phyloP scores from a whole-genome alignment of 2,797 vertebrate genomes.

The Bucorvus abyssinicus region DNA sequence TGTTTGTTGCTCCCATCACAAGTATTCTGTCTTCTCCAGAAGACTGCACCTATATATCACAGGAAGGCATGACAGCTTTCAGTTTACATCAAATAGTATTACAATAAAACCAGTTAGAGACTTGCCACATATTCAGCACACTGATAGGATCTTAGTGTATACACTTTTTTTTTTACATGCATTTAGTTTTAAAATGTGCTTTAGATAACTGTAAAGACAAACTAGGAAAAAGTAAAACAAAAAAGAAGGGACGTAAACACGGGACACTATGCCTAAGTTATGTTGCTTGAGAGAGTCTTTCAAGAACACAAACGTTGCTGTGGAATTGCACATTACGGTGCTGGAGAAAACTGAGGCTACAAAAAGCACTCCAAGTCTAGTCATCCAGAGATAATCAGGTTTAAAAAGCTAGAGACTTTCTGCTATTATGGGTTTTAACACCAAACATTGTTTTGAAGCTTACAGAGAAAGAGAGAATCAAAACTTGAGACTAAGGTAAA shows the following conservation, averaged over 20 bases:
- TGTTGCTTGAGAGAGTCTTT: not conserved
- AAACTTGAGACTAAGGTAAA: not conserved
- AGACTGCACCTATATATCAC: conserved; percentile 85
- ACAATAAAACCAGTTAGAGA: not conserved
- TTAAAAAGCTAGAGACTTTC: not conserved
- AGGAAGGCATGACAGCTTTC: not conserved
- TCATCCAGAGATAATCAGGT: not conserved
- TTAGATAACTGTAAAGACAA: not conserved
- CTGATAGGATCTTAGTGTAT: not conserved
- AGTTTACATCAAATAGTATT: not conserved
- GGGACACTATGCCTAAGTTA: not conserved
- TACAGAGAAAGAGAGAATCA: not conserved
- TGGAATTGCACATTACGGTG: not conserved
- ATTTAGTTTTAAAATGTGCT: not conserved
- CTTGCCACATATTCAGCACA: not conserved
- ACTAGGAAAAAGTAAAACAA: not conserved
- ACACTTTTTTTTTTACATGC: accelerated
- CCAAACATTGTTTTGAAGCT: not conserved
- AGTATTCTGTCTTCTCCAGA: conserved; percentile 90
- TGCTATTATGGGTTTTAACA: not conserved
- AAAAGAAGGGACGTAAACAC: not conserved
- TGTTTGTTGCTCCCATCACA: conserved; percentile 98
- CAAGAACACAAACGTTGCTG: not conserved
- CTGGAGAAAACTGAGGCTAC: not conserved
- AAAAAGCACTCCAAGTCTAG: not conserved